These are phyloP conservation scores for Auanema freiburgensis DNA, from an alignment of 2,888 invertebrate genomes.

Conservation along the genomic window DNA sequence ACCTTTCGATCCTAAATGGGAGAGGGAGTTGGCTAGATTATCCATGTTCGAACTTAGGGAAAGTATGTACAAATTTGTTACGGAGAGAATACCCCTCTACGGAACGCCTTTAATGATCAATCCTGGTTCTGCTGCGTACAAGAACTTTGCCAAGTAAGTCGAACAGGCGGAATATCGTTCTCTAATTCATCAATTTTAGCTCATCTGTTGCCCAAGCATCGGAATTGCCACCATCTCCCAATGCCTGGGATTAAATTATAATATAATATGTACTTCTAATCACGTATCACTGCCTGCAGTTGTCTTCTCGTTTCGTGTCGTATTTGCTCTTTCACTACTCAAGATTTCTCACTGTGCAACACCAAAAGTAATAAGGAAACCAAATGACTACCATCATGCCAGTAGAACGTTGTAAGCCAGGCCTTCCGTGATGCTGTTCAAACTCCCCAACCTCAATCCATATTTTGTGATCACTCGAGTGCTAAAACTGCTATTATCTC, in stretches of 20 bases:
- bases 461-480: too few species aligned
- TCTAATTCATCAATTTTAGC: constrained; percentile 73
- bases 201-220: constrained; percentile 95
- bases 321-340: too few species aligned
- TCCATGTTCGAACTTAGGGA: constrained; percentile 72
- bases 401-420: too few species aligned
- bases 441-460: too few species aligned
- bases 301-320: too few species aligned
- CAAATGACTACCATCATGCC: too few species aligned
- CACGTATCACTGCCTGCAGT: too few species aligned
- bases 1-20: constrained; percentile 94
- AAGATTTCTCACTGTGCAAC: too few species aligned
- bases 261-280: too few species aligned
- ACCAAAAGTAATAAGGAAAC: too few species aligned
- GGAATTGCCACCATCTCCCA: constrained; percentile 95
- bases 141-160: constrained; percentile 96
- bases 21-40: constrained; percentile 79
- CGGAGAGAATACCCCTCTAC: constrained; percentile 87
- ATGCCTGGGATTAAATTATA: constrained; percentile 83
- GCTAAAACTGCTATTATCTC: too few species aligned
- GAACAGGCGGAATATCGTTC: neutral
- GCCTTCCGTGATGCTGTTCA: too few species aligned
- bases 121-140: constrained; percentile 98
- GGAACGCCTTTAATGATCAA: constrained; percentile 98
- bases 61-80: constrained; percentile 97